phyloP scores from a whole-genome alignment of 2,797 vertebrate genomes.

The Pangasius djambal region DNA sequence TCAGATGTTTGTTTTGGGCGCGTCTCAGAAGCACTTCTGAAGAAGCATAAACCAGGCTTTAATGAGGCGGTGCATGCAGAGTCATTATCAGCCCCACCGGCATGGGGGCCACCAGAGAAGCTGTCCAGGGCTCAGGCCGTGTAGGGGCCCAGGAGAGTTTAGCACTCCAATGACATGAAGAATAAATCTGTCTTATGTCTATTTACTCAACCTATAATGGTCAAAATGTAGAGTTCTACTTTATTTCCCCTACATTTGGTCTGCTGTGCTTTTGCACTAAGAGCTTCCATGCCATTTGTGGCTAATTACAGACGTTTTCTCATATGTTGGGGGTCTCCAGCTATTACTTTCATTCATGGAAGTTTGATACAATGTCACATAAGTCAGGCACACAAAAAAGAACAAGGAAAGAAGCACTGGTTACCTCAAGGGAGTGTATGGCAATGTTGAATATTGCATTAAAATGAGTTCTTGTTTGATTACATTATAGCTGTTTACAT shows the following conservation, averaged over 20 bases:
- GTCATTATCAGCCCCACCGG: neutral
- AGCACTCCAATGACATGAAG: neutral
- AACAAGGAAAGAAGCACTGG: neutral
- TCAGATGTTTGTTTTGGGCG: neutral
- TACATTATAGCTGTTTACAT: too few relatives aligned
- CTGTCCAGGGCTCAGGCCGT: neutral
- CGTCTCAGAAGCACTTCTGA: neutral
- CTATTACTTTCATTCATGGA: neutral
- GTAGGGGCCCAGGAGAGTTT: neutral
- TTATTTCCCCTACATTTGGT: neutral
- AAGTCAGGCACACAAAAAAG: neutral
- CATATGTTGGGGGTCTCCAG: neutral
- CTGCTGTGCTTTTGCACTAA: neutral
- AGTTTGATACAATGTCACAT: neutral
- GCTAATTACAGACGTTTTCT: too few relatives aligned
- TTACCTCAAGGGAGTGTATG: neutral
- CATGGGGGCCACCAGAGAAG: neutral
- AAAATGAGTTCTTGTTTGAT: neutral
- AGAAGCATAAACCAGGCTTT: neutral
- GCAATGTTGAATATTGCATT: neutral
- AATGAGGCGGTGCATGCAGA: neutral
- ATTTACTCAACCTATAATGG: neutral
- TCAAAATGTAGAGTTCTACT: neutral
- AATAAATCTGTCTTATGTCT: neutral
- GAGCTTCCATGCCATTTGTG: neutral